Evolutionary conservation across 2,888 invertebrate genomes (phyloP).

Genomic region (Tineola bisselliella): DNA sequence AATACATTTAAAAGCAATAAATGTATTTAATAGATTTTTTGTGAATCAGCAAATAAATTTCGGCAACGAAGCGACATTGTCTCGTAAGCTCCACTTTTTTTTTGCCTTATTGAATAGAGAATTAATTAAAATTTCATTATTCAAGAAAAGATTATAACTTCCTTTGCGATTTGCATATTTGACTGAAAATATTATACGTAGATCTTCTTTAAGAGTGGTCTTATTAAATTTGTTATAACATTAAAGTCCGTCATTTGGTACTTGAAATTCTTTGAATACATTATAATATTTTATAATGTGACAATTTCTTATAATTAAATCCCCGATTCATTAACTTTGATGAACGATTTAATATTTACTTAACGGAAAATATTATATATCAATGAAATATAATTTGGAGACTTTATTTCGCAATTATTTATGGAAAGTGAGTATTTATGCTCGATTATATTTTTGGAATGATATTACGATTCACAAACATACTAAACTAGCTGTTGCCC

Average conservation of each 20-base stretch:
- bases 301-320: background rate
- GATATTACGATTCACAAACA: no score
- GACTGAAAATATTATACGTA: constrained; percentile 28
- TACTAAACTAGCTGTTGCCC: no score
- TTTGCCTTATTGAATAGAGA: constrained; percentile 19
- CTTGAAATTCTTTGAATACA: constrained; percentile 9
- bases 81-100: constrained; percentile 9
- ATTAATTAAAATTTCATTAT: constrained; percentile 54
- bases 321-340: background rate
- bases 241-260: constrained; percentile 12
- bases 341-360: no score
- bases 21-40: constrained; percentile 12
- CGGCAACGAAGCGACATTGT: constrained; percentile 11
- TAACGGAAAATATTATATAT: background rate
- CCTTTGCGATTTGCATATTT: constrained; percentile 50
- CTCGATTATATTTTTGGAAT: no score
- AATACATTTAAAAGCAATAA: constrained; percentile 12
- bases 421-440: background rate
- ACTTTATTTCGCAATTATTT: background rate
- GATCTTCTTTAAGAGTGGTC: constrained; percentile 32
- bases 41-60: constrained; percentile 11
- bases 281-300: constrained; percentile 7
- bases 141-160: constrained; percentile 51
- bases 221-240: constrained; percentile 50
- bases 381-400: background rate